phyloP scores from a whole-genome alignment of 2,888 invertebrate species.

The Gibbula magus region DNA sequence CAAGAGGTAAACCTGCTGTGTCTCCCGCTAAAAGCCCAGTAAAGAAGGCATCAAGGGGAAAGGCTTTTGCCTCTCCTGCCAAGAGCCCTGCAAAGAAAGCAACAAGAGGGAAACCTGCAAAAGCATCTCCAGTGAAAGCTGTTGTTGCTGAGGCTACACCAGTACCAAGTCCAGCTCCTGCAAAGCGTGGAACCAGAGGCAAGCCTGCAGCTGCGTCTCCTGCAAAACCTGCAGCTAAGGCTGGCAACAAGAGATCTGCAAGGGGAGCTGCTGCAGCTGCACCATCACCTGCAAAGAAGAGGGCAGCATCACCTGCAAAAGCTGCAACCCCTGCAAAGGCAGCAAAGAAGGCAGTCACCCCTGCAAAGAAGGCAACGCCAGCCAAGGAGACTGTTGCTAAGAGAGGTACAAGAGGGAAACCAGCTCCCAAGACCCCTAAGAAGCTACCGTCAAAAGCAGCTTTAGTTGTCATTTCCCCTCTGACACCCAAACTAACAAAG shows the following conservation, averaged over 20 bases:
- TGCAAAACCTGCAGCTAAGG: not conserved
- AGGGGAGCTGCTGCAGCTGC: slow-evolving; percentile 18
- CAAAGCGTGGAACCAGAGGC: not conserved
- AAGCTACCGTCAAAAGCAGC: slow-evolving; percentile 4
- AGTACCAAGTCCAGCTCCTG: not conserved
- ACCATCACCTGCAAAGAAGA: slow-evolving; percentile 29
- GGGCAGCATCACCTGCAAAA: slow-evolving; percentile 8
- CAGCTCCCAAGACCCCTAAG: slow-evolving; percentile 18
- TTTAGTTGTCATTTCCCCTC: not conserved
- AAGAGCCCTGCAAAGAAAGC: slow-evolving; percentile 23
- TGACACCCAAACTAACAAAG: slow-evolving; percentile 16
- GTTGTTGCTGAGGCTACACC: not conserved
- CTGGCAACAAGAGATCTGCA: slow-evolving; percentile 36
- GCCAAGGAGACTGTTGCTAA: not conserved
- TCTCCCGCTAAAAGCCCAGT: slow-evolving; percentile 1
- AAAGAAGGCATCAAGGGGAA: not conserved
- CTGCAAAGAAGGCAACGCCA: not conserved
- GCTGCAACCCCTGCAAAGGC: slow-evolving; percentile 29
- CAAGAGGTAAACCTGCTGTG: not conserved
- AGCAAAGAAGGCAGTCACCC: slow-evolving; percentile 18
- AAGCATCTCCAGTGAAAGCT: not conserved
- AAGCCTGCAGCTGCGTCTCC: not conserved
- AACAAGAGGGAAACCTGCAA: slow-evolving; percentile 14
- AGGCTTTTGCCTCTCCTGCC: slow-evolving; percentile 13
- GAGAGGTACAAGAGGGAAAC: slow-evolving; percentile 28